Evolutionary conservation across 2,113 vertebrate species (phyloP).

Genomic region (Microtus montanus): DNA sequence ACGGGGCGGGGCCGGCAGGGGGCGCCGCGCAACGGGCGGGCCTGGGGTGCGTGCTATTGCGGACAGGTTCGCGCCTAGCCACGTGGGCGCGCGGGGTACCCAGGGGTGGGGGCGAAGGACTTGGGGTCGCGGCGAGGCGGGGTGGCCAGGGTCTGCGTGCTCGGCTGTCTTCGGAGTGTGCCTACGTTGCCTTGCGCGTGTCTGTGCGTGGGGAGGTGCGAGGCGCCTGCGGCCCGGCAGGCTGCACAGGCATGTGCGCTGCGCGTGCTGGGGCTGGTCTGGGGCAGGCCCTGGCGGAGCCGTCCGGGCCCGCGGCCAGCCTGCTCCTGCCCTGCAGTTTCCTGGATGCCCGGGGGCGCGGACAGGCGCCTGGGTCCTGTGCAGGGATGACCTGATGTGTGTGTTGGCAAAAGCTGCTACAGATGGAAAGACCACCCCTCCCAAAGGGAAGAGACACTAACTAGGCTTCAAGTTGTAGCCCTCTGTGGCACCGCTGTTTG

Average conservation of each 20-base stretch:
- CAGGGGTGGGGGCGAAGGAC: not conserved
- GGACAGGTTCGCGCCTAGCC: slow-evolving; percentile 54
- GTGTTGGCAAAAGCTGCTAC: not conserved
- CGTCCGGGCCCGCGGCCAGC: slow-evolving; percentile 65
- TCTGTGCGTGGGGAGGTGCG: slow-evolving; percentile 57
- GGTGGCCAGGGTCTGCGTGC: not conserved
- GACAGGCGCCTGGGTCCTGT: not conserved
- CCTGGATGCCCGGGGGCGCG: slow-evolving; percentile 59
- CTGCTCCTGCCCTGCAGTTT: slow-evolving; percentile 60
- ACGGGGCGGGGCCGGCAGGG: slow-evolving; percentile 52
- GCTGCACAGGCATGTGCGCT: slow-evolving; percentile 71
- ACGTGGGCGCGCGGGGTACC: slow-evolving; percentile 77
- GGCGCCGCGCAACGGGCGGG: slow-evolving; percentile 13
- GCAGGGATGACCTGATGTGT: not conserved
- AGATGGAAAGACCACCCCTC: not conserved
- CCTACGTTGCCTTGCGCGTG: slow-evolving; percentile 60
- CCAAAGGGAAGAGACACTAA: not conserved
- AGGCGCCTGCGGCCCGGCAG: slow-evolving; percentile 35
- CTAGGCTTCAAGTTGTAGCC: not conserved
- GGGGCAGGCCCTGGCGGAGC: slow-evolving; percentile 75
- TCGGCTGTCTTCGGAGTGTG: slow-evolving; percentile 58
- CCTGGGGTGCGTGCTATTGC: slow-evolving; percentile 51
- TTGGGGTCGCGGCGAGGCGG: slow-evolving; percentile 5
- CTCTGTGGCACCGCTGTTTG: accelerated
- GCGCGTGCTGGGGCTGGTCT: slow-evolving; percentile 78